Evolutionary conservation across 2,113 vertebrate genomes (phyloP).

Genomic region (Vulpes vulpes): DNA sequence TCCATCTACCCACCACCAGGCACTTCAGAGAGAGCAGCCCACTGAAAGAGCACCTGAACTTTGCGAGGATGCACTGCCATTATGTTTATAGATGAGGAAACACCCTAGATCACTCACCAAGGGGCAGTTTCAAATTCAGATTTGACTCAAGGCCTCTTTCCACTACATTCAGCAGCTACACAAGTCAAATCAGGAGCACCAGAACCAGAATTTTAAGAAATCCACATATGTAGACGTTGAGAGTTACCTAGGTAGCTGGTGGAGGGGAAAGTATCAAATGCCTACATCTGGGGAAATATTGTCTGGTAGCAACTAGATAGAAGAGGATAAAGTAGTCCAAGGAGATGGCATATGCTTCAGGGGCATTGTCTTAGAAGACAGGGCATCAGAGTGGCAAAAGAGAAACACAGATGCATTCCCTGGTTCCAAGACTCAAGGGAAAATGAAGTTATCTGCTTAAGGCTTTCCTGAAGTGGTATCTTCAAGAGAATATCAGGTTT

Average conservation of each 20-base stretch:
- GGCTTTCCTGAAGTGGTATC: background rate
- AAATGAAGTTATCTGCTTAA: background rate
- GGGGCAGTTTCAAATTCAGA: background rate
- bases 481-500: conserved; percentile 24
- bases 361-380: background rate
- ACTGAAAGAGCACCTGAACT: background rate
- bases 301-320: background rate
- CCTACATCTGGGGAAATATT: background rate
- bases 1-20: background rate
- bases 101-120: background rate
- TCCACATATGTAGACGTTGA: background rate
- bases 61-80: background rate
- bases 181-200: background rate
- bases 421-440: background rate
- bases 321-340: background rate
- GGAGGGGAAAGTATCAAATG: background rate
- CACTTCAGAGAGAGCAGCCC: background rate
- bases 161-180: background rate
- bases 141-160: background rate
- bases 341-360: background rate
- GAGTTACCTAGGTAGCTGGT: background rate
- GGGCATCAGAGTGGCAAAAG: background rate
- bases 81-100: background rate
- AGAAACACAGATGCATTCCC: background rate
- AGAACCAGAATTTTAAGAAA: background rate